Evolutionary conservation across 2,888 invertebrate genomes (phyloP).

Genomic region (Patella caerulea): DNA sequence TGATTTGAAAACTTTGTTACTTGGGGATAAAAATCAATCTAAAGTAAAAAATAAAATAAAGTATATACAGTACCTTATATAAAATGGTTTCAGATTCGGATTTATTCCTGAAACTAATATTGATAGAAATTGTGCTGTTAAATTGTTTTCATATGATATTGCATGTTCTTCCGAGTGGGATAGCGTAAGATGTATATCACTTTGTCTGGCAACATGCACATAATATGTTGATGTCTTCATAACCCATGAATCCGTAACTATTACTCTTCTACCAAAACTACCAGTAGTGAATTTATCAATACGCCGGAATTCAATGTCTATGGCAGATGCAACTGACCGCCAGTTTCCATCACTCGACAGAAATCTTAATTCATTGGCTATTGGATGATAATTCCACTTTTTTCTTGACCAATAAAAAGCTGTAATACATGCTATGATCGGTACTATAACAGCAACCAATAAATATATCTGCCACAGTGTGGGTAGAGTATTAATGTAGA

Average conservation of each 20-base stretch:
- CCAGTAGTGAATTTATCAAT: constrained; percentile 71
- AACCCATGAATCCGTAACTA: constrained; percentile 86
- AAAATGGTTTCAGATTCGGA: constrained; percentile 59
- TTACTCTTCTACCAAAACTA: constrained; percentile 61
- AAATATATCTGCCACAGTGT: constrained; percentile 55
- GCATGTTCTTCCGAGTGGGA: constrained; percentile 76
- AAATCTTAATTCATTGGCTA: constrained; percentile 77
- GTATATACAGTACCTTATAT: constrained; percentile 69
- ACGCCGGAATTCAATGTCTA: constrained; percentile 83
- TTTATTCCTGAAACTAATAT: constrained; percentile 77
- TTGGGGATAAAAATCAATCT: no score
- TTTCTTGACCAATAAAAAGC: constrained; percentile 80
- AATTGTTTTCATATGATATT: constrained; percentile 79
- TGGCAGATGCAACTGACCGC: constrained; percentile 80
- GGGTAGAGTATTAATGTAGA: constrained; percentile 42
- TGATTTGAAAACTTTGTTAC: no score
- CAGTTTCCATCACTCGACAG: constrained; percentile 73
- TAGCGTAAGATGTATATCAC: constrained; percentile 82
- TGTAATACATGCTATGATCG: constrained; percentile 74
- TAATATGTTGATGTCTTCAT: constrained; percentile 85
- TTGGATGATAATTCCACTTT: constrained; percentile 83
- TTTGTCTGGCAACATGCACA: constrained; percentile 83
- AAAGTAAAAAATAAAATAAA: no score
- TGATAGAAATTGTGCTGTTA: constrained; percentile 85
- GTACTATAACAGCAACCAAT: constrained; percentile 67